Evolutionary conservation across 2,888 invertebrate genomes (phyloP).

Genomic region (Pyralis farinalis): DNA sequence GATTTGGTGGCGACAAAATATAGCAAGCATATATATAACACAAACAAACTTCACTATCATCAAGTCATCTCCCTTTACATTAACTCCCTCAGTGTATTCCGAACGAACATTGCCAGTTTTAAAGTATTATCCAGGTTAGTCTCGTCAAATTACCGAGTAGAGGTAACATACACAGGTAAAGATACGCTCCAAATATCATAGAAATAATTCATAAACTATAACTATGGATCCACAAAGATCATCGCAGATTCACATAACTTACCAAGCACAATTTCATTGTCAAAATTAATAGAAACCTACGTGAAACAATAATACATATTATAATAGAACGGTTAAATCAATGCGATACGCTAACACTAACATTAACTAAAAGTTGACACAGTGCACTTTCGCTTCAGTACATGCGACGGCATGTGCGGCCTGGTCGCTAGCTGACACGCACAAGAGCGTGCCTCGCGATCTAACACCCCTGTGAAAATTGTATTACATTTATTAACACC

Average conservation of each 20-base stretch:
- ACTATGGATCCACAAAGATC: neutral
- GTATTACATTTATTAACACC: too few relatives aligned
- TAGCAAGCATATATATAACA: neutral
- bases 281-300: conserved; percentile 4
- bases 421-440: neutral
- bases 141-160: neutral
- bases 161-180: conserved; percentile 1
- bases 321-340: conserved; percentile 6
- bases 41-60: neutral
- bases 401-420: neutral
- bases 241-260: conserved; percentile 5
- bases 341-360: conserved; percentile 13
- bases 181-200: conserved; percentile 3
- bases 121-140: conserved; percentile 1
- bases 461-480: too few relatives aligned
- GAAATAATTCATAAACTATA: conserved; percentile 3
- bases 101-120: neutral
- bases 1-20: too few relatives aligned
- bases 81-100: conserved; percentile 4
- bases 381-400: neutral
- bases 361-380: conserved; percentile 2
- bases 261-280: conserved; percentile 11
- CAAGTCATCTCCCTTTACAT: conserved; percentile 1
- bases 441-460: neutral
- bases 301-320: conserved; percentile 8